Base-by-base conservation (phyloP, 2,797 vertebrate species). In the Apogon talboti region DNA sequence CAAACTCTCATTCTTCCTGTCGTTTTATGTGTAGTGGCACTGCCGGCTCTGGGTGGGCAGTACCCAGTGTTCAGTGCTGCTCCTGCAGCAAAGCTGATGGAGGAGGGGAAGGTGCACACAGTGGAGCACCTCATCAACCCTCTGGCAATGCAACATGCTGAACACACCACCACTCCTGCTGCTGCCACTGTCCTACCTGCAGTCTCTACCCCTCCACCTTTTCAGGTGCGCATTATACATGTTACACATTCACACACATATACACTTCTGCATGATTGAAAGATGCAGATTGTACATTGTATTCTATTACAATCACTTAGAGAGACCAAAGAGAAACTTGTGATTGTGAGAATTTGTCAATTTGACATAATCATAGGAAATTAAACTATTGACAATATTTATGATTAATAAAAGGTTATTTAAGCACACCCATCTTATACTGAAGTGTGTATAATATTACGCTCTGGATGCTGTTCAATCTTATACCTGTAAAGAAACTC, bases 71-170 rank as follows among this genome's bases (percentile, higher is more conserved):
- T 98, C 82, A 96, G 96, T 71, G 78, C 97, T 0, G 90, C 95
- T 2, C 93, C 95, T 0, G 81, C 95, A 2, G 93, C 95, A 77
- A 99, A 99, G 83, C 89, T 99, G 81, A 95, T 99, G 58, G 97
- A 99, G 87, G 98, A 99, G 0, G 96, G 96, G 16, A 99, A 99
- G 91, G 92, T 99, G 74, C 98, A 98, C 45, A 15, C 95, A 0
- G 90, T 99, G 44, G 98, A 99, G 85, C 98, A 99, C 85, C 95
- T 99, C 72, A 94, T 99, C 54, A 98, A 96, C 87, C 98, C 97
- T 41, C 93, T 99, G 63, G 91, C 96, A 0, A 93, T 99, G 68
- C 97, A 97, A 73, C 96, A 97, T 46, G 16, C 90, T 9, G 97
- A 99, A 73, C 96, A 95, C 0, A 90, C 92, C 45, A 84, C 87